phyloP scores from a whole-genome alignment of 2,888 invertebrate genomes.

The Alcis repandata region DNA sequence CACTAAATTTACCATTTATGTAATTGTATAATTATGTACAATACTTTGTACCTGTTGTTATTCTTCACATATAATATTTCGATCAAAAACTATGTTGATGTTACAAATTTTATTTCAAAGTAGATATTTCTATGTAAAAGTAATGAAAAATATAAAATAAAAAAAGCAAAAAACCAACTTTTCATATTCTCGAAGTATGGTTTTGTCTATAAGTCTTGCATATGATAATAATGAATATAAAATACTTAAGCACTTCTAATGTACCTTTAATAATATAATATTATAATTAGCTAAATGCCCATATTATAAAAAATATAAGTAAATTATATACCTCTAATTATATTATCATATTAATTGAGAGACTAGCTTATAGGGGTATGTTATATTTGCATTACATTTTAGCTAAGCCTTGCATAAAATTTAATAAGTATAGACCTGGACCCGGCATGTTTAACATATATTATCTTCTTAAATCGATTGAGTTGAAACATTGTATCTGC shows the following conservation, averaged over 20 bases:
- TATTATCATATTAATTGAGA: conserved; percentile 45
- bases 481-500: no score
- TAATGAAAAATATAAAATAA: background rate
- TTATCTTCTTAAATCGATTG: no score
- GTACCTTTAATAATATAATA: conserved; percentile 53
- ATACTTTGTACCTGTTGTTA: background rate
- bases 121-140: conserved; percentile 5
- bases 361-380: conserved; percentile 57
- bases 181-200: conserved; percentile 7
- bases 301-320: conserved; percentile 40
- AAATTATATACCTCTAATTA: background rate
- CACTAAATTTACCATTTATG: no score
- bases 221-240: conserved; percentile 28
- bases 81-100: conserved; percentile 6
- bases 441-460: no score
- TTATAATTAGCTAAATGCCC: conserved; percentile 55
- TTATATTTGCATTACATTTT: conserved; percentile 8
- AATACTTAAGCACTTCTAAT: conserved; percentile 53
- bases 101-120: conserved; percentile 27
- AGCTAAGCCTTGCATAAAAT: conserved; percentile 10
- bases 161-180: background rate
- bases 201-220: conserved; percentile 5
- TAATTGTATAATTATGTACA: no score
- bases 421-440: no score
- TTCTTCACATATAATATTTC: conserved; percentile 2